Percentiles rank a stretch among this genome's conserved stretches.
phyloP scores from a whole-genome alignment of 2,797 vertebrate genomes.

The Eremophila alpestris region DNA sequence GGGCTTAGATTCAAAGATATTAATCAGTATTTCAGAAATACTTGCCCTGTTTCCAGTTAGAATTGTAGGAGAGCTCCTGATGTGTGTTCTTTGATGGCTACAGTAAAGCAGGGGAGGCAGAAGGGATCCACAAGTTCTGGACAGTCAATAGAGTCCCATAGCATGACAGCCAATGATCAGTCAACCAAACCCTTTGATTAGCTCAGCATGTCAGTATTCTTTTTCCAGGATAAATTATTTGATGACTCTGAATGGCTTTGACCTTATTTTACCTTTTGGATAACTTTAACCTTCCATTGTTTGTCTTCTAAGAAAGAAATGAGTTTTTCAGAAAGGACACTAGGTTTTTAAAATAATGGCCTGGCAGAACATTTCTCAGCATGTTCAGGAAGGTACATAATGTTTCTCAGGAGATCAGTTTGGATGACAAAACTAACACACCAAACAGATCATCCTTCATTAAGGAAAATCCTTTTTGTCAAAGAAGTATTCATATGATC shows the following conservation, averaged over 20 bases:
- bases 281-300: background rate
- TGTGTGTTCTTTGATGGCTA: background rate
- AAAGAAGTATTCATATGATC: background rate
- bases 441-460: background rate
- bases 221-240: conserved; percentile 17
- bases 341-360: background rate
- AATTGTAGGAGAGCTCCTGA: background rate
- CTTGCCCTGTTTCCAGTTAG: background rate
- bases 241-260: background rate
- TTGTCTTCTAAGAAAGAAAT: background rate
- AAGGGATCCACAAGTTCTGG: background rate
- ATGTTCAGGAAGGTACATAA: background rate
- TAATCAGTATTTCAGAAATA: background rate
- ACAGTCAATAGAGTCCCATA: background rate
- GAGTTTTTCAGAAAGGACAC: background rate
- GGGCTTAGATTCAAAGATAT: background rate
- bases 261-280: conserved; percentile 5
- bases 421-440: background rate
- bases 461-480: background rate
- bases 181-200: conserved; percentile 6
- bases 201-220: background rate
- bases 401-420: background rate
- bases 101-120: background rate
- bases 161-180: background rate
- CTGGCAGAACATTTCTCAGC: background rate